These are phyloP conservation scores for Eristalinus sepulchralis DNA, from an alignment of 2,888 invertebrate genomes.

Conservation along the genomic window DNA sequence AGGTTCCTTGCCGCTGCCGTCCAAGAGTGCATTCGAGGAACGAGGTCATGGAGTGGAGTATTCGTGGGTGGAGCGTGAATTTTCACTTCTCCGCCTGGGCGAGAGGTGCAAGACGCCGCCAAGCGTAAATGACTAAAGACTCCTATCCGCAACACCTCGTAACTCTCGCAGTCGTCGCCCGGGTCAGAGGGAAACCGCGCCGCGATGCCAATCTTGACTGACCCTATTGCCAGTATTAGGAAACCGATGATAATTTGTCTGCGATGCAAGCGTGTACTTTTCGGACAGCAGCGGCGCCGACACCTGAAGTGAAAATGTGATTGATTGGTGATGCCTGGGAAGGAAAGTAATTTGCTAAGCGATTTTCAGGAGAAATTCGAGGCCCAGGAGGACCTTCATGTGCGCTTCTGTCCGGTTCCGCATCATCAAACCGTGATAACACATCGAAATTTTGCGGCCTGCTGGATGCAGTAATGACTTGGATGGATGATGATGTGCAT, in stretches of 20 bases:
- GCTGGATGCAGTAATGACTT: conserved; percentile 28
- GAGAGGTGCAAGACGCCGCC: conserved; percentile 39
- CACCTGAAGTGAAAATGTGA: conserved; percentile 49
- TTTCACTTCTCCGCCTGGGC: conserved; percentile 50
- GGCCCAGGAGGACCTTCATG: conserved; percentile 34
- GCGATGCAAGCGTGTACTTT: conserved; percentile 2
- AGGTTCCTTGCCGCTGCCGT: not conserved
- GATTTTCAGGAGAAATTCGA: not conserved
- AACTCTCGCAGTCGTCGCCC: not conserved
- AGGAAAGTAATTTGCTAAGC: conserved; percentile 46
- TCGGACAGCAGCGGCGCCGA: not conserved
- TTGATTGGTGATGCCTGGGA: conserved; percentile 46
- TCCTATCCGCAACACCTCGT: not conserved
- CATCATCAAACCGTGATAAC: not conserved
- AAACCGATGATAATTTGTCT: conserved; percentile 56
- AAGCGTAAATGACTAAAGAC: conserved; percentile 64
- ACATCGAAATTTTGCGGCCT: not conserved
- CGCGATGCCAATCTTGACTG: conserved; percentile 30
- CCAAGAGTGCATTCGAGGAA: conserved; percentile 8
- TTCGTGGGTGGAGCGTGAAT: conserved; percentile 57
- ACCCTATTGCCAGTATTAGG: conserved; percentile 54
- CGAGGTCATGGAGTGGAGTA: conserved; percentile 42
- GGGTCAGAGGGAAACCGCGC: not conserved
- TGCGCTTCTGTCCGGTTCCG: not conserved
- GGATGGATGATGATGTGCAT: conserved; percentile 60